Percentiles rank a stretch among this genome's conserved stretches.
These are phyloP conservation scores for Gymnocheta viridis DNA, from an alignment of 2,888 invertebrate species.

Conservation along the genomic window DNA sequence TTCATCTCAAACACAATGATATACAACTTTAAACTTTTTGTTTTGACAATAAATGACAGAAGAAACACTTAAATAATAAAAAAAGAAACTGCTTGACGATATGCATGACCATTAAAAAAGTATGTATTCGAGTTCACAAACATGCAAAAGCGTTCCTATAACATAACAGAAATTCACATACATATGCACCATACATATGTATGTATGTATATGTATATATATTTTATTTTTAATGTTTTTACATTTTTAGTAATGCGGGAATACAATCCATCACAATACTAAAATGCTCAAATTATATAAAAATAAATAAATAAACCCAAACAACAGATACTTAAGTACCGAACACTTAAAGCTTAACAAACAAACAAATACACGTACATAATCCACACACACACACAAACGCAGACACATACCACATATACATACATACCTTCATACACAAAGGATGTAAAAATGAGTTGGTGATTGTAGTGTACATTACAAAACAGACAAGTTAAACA, in stretches of 20 bases:
- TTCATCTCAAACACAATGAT: conserved; percentile 13
- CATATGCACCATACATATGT: too few species aligned
- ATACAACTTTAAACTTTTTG: conserved; percentile 27
- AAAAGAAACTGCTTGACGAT: conserved; percentile 2
- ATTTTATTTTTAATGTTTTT: not conserved
- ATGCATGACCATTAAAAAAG: conserved; percentile 10
- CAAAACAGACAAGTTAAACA: conserved; percentile 55
- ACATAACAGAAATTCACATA: not conserved
- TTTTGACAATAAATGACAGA: conserved; percentile 51
- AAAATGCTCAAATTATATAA: conserved; percentile 50
- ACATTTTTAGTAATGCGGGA: conserved; percentile 31
- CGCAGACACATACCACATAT: not conserved
- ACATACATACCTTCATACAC: not conserved
- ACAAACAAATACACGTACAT: not conserved
- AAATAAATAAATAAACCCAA: conserved; percentile 40
- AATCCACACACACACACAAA: not conserved
- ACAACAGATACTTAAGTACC: conserved; percentile 49
- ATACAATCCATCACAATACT: conserved; percentile 54
- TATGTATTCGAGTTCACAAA: conserved; percentile 13
- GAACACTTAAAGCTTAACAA: conserved; percentile 35
- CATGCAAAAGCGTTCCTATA: not conserved
- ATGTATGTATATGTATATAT: too few species aligned
- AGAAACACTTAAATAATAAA: conserved; percentile 21
- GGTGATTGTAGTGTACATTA: conserved; percentile 23
- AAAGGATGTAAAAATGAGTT: conserved; percentile 10